Evolutionary conservation across 2,888 invertebrate genomes (phyloP).

Genomic region (Zygogramma bicolorata): DNA sequence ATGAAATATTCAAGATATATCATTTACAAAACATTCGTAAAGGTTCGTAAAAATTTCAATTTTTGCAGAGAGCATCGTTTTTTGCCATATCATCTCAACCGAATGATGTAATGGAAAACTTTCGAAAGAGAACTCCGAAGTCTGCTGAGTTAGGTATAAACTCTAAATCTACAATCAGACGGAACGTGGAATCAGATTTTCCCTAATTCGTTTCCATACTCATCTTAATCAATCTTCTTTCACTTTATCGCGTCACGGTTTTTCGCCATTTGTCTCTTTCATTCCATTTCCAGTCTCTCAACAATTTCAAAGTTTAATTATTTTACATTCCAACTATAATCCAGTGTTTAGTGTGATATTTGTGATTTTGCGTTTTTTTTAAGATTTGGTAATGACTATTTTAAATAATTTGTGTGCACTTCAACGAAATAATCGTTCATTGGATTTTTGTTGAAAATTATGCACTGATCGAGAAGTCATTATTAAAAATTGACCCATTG

Average conservation of each 20-base stretch:
- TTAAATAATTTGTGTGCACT: too few species aligned
- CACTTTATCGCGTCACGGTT: background rate
- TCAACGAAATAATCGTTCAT: too few species aligned
- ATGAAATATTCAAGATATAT: too few species aligned
- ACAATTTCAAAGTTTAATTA: background rate
- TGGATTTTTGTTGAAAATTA: too few species aligned
- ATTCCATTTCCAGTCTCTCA: background rate
- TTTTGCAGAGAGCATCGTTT: background rate
- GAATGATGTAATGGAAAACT: background rate
- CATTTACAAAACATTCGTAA: too few species aligned
- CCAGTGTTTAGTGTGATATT: too few species aligned
- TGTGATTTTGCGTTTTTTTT: too few species aligned
- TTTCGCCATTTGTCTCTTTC: background rate
- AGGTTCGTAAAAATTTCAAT: too few species aligned
- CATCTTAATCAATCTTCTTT: conserved; percentile 4
- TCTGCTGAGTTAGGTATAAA: background rate
- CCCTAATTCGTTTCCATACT: background rate
- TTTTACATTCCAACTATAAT: background rate
- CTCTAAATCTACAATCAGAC: background rate
- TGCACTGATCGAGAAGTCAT: too few species aligned
- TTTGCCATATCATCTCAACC: background rate
- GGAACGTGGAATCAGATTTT: background rate
- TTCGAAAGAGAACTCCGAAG: too few species aligned
- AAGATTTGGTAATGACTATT: too few species aligned
- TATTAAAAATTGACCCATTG: too few species aligned